Base-by-base conservation (phyloP, 1,140 invertebrate species). In the Charaxes varanes region DNA sequence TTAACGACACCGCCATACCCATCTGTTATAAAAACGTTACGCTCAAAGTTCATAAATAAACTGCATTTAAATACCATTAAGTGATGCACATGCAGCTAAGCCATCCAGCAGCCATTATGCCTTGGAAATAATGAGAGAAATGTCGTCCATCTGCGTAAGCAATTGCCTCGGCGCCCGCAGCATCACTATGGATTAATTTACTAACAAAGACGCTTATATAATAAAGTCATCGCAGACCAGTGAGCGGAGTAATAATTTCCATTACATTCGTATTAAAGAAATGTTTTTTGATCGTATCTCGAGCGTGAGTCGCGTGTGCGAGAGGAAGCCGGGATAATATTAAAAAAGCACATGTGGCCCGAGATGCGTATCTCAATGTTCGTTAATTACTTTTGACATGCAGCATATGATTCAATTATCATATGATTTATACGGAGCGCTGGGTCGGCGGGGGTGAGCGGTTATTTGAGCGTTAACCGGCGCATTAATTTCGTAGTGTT, bases 401-500 rank as follows among this genome's bases (percentile, higher is more conserved):
- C 70, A 79, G 77, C 79, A 81, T 83, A 83, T 83, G 79, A 83
- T 83, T 83, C 79, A 83, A 83, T 83, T 83, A 83, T 78, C 74
- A 65, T 73, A 83, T 83, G 74, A 83, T 83, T 80, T 80, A 83
- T 79, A 55, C 57, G 41, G 55, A 64, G 56, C 60, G 53, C 60
- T 51, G 67, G 67, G 59, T 54, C 59, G 56, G 62, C 48, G 58
- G 53, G 53, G 53, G 60, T 58, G 52, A 52, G 44, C 50, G 71
- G 60, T 72, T 74, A 73, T 73, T 79, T 72, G 54, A 77, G 66
- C 76, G 70, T 78, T 72, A 76, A 80, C 67, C 64, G 67, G 68
- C 60, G 55, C 62, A 71, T 76, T 74, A 66, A 67, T 73, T 74
- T 67, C 52, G 35, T 53, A 45, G 45, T 62, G 70, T 80, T 69